Evolutionary conservation across 2,113 vertebrate genomes (phyloP), one percentile per base, ranked within the genome.

Genomic region (Cololabis saira): DNA sequence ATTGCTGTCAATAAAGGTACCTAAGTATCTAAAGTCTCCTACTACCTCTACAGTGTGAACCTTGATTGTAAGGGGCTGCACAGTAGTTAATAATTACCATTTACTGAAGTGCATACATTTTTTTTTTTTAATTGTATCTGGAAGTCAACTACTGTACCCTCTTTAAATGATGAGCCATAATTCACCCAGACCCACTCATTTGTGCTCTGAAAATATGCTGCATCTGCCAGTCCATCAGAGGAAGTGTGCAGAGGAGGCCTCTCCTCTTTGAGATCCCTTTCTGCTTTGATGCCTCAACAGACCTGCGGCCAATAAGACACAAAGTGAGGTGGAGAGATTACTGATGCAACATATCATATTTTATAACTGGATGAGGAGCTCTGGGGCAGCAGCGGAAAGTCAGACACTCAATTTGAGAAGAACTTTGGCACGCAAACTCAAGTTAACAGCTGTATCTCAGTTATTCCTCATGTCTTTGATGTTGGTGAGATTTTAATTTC

Each of bases 211-310:
- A 88, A 86, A 56, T 19, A 67, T 27, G 49, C 69, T 62, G 80
- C 61, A 65, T 76, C 62, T 83, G 74, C 80, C 61, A 77, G 74
- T 84, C 75, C 75, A 76, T 89, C 71, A 81, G 63, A 91, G 71
- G 74, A 67, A 76, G 67, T 42, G 24, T 51, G 56, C 49, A 18
- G 50, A 67, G 71, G 59, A 78, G 83, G 67, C 61, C 47, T 85
- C 79, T 69, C 58, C 51, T 76, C 70, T 71, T 59, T 45, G 59
- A 80, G 71, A 84, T 78, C 72, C 67, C 67, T 71, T 14, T 60
- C 66, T 77, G 79, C 89, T 91, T 90, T 92, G 84, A 92, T 88
- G 85, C 80, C 74, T 83, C 73, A 70, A 65, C 83, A 79, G 69
- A 91, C 74, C 80, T 80, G 71, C 59, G 64, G 87, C 85, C 81